Base-by-base conservation (phyloP, 2,797 vertebrate species). In the Yasuhikotakia modesta region DNA sequence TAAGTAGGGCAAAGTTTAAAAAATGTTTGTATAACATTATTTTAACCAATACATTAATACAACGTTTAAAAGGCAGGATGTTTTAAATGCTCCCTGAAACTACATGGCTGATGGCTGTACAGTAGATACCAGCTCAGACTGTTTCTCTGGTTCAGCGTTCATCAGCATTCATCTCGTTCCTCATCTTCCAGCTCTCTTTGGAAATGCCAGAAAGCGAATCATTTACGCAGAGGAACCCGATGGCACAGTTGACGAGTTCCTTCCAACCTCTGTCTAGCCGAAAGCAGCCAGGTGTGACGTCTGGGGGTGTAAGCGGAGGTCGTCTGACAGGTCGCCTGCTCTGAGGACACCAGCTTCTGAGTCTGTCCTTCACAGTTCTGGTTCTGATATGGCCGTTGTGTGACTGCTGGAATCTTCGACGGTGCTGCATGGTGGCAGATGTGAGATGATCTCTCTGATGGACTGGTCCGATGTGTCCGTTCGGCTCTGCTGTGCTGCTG, bases 311-410 rank as follows among this genome's bases (percentile, higher is more conserved):
- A 70, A 77, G 75, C 75, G 52, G 39, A 61, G 27, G 27, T 46
- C 66, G 43, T 48, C 43, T 78, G 55, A 78, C 66, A 70, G 55
- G 66, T 50, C n/a, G n/a, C 43, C 22, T 68, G 22, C 65, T 68
- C 39, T 46, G 46, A 14, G 35, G 65, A 22, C n/a, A 68, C 3
- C 64, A 45, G 64, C 61, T 30, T 67, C 13, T 30, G 64, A 45
- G 24, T 32, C 27, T 64, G 27, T 74, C 60, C 50, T 66, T 57
- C 73, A 66, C 32, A 4, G 30, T 35, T 16, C 58, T 35, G 27
- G 5, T 16, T n/a, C 16, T 35, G 58, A 32, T 35, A 32, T 11
- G 16, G 22, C 21, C 73, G 21, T 55, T 53, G 4, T 35, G 73
- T 43, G 32, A 66, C 50, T 27, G 21, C 32, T 55, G 32, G 73